Conservation (phyloP, 2,888 invertebrate species). For the Athalia circularis region DNA sequence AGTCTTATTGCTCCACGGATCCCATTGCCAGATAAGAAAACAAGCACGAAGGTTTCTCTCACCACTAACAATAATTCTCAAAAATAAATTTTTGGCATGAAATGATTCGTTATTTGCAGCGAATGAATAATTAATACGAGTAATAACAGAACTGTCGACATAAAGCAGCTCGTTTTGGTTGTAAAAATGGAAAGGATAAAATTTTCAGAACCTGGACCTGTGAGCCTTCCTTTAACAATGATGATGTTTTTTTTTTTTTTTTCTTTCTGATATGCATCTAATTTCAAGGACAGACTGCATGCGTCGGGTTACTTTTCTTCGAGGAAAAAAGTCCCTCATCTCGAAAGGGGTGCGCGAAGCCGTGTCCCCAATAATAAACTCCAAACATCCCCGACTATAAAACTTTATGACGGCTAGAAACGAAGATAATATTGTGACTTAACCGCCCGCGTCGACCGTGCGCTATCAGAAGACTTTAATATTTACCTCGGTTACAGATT, state of each 20-base stretch:
- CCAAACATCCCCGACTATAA: constrained; percentile 62
- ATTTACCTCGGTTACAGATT: constrained; percentile 67
- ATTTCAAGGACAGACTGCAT: constrained; percentile 20
- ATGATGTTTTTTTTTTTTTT: too few species aligned
- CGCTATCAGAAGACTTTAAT: constrained; percentile 70
- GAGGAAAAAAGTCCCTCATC: constrained; percentile 25
- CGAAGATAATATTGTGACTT: constrained; percentile 68
- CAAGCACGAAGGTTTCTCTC: constrained; percentile 3
- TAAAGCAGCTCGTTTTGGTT: too few species aligned
- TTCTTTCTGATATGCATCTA: constrained; percentile 23
- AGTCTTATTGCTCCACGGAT: constrained; percentile 34
- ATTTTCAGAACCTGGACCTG: not conserved
- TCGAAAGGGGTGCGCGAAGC: constrained; percentile 43
- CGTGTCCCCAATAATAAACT: constrained; percentile 40
- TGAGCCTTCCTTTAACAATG: constrained; percentile 9
- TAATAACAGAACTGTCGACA: not conserved
- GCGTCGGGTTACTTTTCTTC: constrained; percentile 27
- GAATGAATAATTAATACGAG: not conserved
- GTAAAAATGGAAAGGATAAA: not conserved
- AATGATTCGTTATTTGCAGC: not conserved
- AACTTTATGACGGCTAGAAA: constrained; percentile 69
- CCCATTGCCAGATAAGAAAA: constrained; percentile 20
- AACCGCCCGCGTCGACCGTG: constrained; percentile 53
- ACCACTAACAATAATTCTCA: not conserved
- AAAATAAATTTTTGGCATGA: not conserved